Evolutionary conservation across 2,113 vertebrate genomes (phyloP).

Genomic region (Jacana jacana): DNA sequence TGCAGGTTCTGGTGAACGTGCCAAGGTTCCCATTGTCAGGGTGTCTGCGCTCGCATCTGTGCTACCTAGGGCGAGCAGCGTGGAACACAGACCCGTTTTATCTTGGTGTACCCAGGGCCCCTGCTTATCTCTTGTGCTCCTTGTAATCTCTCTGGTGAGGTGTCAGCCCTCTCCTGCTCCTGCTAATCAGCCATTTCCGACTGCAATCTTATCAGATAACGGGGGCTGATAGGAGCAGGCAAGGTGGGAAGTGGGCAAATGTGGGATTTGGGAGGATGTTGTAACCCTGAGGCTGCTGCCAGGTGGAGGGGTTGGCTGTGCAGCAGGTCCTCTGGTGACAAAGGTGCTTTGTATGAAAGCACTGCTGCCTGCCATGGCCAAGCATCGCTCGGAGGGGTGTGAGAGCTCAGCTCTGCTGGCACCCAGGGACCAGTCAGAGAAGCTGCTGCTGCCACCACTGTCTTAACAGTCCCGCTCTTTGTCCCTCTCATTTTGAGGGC

Average conservation of each 20-base stretch:
- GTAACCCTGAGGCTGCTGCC: background rate
- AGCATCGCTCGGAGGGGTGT: background rate
- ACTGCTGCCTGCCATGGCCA: background rate
- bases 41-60: background rate
- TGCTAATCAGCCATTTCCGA: background rate
- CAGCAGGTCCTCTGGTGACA: background rate
- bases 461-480: background rate
- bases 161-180: background rate
- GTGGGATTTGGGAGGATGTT: background rate
- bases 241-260: background rate
- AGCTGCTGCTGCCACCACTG: background rate
- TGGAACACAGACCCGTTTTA: background rate
- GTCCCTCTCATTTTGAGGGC: background rate
- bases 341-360: background rate
- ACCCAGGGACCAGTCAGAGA: background rate
- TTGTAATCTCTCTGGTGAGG: background rate
- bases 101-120: background rate
- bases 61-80: background rate
- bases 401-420: background rate
- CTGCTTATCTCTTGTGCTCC: background rate
- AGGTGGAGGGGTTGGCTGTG: accelerated
- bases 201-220: background rate
- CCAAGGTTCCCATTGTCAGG: accelerated
- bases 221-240: background rate
- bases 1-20: background rate